Evolutionary conservation across 2,113 vertebrate genomes (phyloP), one percentile per base, ranked within the genome.

Genomic region (Garra rufa): DNA sequence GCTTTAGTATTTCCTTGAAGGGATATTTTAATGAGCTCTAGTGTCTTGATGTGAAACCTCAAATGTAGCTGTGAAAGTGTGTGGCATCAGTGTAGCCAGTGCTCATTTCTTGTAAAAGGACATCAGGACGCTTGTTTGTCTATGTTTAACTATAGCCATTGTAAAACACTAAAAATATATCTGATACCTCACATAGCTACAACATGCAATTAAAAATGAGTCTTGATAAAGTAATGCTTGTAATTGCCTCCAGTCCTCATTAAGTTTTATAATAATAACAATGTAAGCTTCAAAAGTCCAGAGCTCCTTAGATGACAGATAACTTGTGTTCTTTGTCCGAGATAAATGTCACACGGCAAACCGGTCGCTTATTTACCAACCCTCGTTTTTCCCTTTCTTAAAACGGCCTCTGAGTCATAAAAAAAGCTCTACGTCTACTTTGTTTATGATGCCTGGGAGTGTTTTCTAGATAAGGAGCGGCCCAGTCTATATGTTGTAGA

Each of bases 351-450:
- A 15, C 41, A 59, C 17, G 50, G 15, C 3, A 7, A 28, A 52
- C 38, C 17, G 24, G 76, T 10, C 3, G 46, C 55, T 70, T 38
- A 63, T 26, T 83, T 34, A 59, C 65, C 9, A 67, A 11, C 19
- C 50, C 10, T 67, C 63, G 76, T 73, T 63, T 38, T 83, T 86
- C 43, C 17, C 24, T 4, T 41, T 88, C 41, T 43, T 15, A 50
- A 83, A 83, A 44, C 11, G 9, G 1, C 26, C 41, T 30, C 81
- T 14, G 30, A 34, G 86, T 76, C 87, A 83, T 92, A 89, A 92
- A 88, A 71, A 57, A 6, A n/a, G n/a, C 55, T 91, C 83, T 74
- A 91, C 89, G 77, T 90, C 87, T 87, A 89, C 19, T 88, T 91
- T 90, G 69, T 90, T 91, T 90, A 87, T 70, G 83, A 78, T 26